Evolutionary conservation across 2,888 invertebrate species (phyloP).

Genomic region (Amiota minor): DNA sequence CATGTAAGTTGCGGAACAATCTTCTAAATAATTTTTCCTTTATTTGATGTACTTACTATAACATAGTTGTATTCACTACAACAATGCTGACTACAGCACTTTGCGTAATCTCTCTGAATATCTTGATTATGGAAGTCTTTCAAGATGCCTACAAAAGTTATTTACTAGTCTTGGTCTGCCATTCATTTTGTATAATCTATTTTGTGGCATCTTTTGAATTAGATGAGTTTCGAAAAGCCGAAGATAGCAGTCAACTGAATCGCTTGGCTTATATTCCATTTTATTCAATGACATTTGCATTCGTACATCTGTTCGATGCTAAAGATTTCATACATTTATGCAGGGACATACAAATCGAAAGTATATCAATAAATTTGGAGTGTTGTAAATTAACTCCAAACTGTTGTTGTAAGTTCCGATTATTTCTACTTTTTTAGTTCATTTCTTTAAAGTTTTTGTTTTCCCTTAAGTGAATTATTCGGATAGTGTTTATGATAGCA

Average conservation of each 20-base stretch:
- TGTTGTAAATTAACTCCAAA: constrained; percentile 41
- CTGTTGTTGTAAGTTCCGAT: constrained; percentile 48
- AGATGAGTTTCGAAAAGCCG: background rate
- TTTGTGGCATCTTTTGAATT: constrained; percentile 30
- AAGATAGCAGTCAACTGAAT: background rate
- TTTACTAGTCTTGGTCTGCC: constrained; percentile 30
- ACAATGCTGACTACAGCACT: constrained; percentile 33
- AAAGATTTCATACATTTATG: constrained; percentile 30
- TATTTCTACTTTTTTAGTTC: background rate
- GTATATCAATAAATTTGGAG: constrained; percentile 47
- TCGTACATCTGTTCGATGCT: constrained; percentile 26
- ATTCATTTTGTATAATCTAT: constrained; percentile 38
- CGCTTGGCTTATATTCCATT: constrained; percentile 37
- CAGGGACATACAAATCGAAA: constrained; percentile 40
- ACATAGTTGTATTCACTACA: background rate
- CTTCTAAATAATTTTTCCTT: constrained; percentile 5
- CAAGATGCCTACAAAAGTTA: constrained; percentile 38
- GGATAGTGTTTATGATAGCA: no score
- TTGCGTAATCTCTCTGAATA: constrained; percentile 41
- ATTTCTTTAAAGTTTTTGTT: background rate
- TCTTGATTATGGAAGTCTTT: constrained; percentile 37
- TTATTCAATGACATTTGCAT: constrained; percentile 35
- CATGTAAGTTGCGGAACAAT: constrained; percentile 19
- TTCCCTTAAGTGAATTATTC: no score
- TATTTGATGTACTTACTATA: background rate